Percentiles rank a stretch among this genome's conserved stretches.
These are phyloP conservation scores for Caenorhabditis tropicalis DNA, from an alignment of 1,140 invertebrate species.

Conservation along the genomic window DNA sequence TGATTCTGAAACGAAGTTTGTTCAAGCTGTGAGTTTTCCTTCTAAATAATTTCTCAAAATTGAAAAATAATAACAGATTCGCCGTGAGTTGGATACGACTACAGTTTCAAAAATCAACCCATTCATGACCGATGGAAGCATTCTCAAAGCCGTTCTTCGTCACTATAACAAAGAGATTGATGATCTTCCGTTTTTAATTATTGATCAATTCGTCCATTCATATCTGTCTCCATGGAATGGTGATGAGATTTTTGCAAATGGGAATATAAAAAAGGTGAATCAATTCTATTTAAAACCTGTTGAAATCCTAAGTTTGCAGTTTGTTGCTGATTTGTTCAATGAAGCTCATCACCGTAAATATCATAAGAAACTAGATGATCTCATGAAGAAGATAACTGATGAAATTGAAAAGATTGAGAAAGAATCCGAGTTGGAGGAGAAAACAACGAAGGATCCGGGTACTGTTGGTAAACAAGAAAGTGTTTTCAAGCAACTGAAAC, in stretches of 20 bases:
- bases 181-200: not conserved
- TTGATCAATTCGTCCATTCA: slow-evolving; percentile 19
- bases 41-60: not conserved
- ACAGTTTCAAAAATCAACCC: not conserved
- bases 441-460: not conserved
- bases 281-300: not conserved
- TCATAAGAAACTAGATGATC: not conserved
- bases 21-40: not conserved
- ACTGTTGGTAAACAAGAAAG: not conserved
- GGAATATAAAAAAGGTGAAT: not conserved
- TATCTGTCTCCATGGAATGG: not conserved
- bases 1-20: not conserved
- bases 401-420: not conserved
- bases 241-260: not conserved
- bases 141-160: not conserved
- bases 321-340: slow-evolving; percentile 9
- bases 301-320: not conserved
- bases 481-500: slow-evolving; percentile 10
- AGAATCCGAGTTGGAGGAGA: not conserved
- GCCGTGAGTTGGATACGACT: not conserved
- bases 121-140: not conserved
- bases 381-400: not conserved
- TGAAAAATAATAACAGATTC: not conserved
- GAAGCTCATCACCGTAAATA: not conserved
- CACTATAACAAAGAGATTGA: not conserved